Percentiles rank a stretch among this genome's conserved stretches.
phyloP scores from a whole-genome alignment of 2,113 vertebrate species.

The Pteruthius melanotis region DNA sequence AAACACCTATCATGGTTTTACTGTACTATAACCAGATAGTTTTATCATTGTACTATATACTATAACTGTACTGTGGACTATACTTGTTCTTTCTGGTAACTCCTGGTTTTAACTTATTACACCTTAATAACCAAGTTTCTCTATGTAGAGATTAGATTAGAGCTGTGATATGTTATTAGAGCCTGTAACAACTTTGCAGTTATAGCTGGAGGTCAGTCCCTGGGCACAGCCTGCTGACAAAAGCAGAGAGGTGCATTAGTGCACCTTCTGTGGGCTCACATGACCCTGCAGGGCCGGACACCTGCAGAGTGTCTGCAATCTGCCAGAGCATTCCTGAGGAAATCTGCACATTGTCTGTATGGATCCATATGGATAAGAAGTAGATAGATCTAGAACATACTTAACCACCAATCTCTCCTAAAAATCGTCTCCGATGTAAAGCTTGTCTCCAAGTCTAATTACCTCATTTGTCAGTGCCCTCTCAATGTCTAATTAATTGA shows the following conservation, averaged over 20 bases:
- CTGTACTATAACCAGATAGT: neutral
- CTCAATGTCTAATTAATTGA: neutral
- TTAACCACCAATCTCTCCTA: neutral
- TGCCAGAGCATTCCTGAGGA: neutral
- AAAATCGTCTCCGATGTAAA: neutral
- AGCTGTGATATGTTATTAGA: neutral
- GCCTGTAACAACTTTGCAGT: neutral
- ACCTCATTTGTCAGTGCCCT: neutral
- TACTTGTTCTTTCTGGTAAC: neutral
- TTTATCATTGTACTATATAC: neutral
- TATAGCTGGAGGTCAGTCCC: neutral
- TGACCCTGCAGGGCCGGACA: neutral
- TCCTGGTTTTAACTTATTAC: neutral
- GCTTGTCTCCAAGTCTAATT: neutral
- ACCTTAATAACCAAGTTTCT: neutral
- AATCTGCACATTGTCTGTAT: neutral
- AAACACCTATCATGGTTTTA: neutral
- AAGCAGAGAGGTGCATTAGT: neutral
- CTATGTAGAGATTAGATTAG: neutral
- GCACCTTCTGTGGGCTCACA: neutral
- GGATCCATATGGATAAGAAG: neutral
- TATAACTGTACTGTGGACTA: neutral
- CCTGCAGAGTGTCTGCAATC: neutral
- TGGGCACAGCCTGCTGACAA: neutral
- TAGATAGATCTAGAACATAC: neutral